Conservation (phyloP, 2,888 invertebrate genomes). For the Drosophila neutralis region DNA sequence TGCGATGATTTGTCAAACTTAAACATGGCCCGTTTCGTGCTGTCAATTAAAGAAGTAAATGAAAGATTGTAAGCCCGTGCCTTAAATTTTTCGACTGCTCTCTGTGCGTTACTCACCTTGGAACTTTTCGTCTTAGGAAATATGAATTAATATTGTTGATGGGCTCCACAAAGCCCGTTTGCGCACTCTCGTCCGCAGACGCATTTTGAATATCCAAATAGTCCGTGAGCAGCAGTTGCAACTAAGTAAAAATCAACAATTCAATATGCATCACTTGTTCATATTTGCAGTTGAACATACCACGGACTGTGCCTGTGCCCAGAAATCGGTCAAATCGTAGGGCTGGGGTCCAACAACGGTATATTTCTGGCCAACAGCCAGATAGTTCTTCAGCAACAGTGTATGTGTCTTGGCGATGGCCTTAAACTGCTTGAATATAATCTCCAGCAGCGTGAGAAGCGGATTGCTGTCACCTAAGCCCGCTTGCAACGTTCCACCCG, state of each 20-base stretch:
- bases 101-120: slow-evolving; percentile 67
- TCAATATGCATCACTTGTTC: background rate
- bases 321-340: slow-evolving; percentile 92
- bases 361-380: slow-evolving; percentile 87
- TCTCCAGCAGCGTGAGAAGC: slow-evolving; percentile 88
- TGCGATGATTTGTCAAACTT: slow-evolving; percentile 88
- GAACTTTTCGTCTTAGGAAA: slow-evolving; percentile 84
- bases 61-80: too few relatives aligned
- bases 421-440: slow-evolving; percentile 93
- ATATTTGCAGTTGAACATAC: slow-evolving; percentile 86
- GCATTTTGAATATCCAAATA: slow-evolving; percentile 95
- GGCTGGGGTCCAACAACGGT: slow-evolving; percentile 83
- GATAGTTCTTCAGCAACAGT: slow-evolving; percentile 88
- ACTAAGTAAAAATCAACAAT: slow-evolving; percentile 85
- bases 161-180: slow-evolving; percentile 84
- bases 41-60: slow-evolving; percentile 55
- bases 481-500: slow-evolving; percentile 66
- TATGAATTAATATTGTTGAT: slow-evolving; percentile 86
- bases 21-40: slow-evolving; percentile 88
- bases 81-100: background rate
- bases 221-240: slow-evolving; percentile 93
- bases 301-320: slow-evolving; percentile 95
- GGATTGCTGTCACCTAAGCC: slow-evolving; percentile 81
- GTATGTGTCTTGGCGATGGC: slow-evolving; percentile 92
- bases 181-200: slow-evolving; percentile 87